phyloP scores from a whole-genome alignment of 1,140 invertebrate species.

The Portunus trituberculatus region DNA sequence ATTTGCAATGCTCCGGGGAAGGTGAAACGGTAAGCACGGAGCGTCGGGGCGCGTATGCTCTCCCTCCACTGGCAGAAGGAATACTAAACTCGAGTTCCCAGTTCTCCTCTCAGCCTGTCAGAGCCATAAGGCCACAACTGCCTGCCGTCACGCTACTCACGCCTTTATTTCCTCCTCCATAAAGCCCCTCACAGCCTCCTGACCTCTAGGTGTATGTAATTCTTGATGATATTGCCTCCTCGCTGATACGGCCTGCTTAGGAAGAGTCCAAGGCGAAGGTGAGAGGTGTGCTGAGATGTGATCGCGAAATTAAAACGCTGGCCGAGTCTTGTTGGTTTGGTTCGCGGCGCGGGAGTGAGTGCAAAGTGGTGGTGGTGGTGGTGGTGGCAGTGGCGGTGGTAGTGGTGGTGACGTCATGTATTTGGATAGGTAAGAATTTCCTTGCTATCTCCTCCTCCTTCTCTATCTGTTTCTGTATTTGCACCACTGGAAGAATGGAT shows the following conservation, averaged over 20 bases:
- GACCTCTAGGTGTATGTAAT: not conserved
- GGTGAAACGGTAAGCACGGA: not conserved
- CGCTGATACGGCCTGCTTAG: not conserved
- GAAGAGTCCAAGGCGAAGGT: too few species aligned
- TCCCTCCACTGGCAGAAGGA: not conserved
- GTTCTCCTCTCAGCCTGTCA: not conserved
- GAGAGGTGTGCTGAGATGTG: not conserved
- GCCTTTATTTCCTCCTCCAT: not conserved
- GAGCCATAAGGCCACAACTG: not conserved
- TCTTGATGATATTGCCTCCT: not conserved
- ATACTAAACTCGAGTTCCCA: not conserved
- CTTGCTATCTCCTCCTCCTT: too few species aligned
- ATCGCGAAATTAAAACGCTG: not conserved
- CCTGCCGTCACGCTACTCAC: not conserved
- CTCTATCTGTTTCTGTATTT: too few species aligned
- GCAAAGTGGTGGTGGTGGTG: not conserved
- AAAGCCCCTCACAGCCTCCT: not conserved
- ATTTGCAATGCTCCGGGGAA: too few species aligned
- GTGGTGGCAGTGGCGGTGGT: not conserved
- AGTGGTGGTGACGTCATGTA: not conserved
- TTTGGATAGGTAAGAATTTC: conserved; percentile 10
- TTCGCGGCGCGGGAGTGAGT: not conserved
- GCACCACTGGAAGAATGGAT: too few species aligned
- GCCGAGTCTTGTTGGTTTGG: not conserved
- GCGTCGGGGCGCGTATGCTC: not conserved